A percentile compares a stretch with the other conserved stretches of the same genome.
Evolutionary conservation across 2,113 vertebrate species (phyloP).

Genomic region (Chrysemys picta): DNA sequence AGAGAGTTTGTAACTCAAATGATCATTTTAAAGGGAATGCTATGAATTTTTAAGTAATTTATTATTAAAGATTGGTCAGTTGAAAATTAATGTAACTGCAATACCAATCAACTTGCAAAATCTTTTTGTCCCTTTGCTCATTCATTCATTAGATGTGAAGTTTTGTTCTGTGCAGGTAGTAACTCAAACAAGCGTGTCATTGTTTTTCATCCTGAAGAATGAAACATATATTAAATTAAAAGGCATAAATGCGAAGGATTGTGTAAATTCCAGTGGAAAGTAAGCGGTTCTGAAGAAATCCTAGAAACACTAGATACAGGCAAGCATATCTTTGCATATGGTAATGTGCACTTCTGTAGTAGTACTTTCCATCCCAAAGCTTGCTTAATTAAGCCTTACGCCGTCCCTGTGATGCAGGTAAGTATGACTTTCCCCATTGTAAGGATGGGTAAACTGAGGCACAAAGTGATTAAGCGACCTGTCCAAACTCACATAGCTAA

Average conservation of each 20-base stretch:
- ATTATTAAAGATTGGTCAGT: neutral
- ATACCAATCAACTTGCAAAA: slow-evolving; percentile 49
- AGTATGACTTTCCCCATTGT: slow-evolving; percentile 46
- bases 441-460: neutral
- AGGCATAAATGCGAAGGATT: neutral
- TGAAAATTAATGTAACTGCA: slow-evolving; percentile 46
- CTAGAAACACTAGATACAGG: neutral
- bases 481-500: neutral
- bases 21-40: slow-evolving; percentile 6
- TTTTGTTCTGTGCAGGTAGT: slow-evolving; percentile 41
- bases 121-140: neutral
- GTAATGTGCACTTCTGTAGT: slow-evolving; percentile 14
- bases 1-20: neutral
- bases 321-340: neutral
- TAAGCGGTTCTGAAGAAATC: slow-evolving; percentile 29
- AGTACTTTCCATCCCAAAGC: neutral
- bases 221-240: slow-evolving; percentile 29
- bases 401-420: slow-evolving; percentile 40
- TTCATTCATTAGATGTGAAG: slow-evolving; percentile 43
- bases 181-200: slow-evolving; percentile 44
- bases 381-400: slow-evolving; percentile 6
- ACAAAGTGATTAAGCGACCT: slow-evolving; percentile 18
- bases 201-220: slow-evolving; percentile 46
- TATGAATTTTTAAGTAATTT: neutral
- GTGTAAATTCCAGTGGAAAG: neutral